Evolutionary conservation across 1,140 invertebrate species (phyloP).

Genomic region (Drosophila setifemur): DNA sequence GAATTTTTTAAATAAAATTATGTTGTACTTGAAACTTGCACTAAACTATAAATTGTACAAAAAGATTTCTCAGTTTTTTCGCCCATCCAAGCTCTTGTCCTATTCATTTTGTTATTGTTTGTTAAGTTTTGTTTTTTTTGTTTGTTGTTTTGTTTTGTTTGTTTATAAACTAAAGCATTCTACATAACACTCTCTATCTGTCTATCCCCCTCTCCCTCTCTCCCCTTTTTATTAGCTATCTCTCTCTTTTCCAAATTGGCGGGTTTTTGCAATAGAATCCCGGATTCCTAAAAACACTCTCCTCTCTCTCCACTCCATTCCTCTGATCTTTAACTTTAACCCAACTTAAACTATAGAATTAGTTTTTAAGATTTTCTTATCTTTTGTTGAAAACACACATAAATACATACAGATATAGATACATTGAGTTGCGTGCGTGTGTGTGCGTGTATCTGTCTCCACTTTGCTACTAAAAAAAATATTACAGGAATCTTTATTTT

Average conservation of each 20-base stretch:
- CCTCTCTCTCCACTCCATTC: background rate
- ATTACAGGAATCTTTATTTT: conserved; percentile 14
- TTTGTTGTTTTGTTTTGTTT: conserved; percentile 12
- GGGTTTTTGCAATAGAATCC: no score
- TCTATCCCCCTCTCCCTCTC: background rate
- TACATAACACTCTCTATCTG: conserved; percentile 18
- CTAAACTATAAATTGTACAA: conserved; percentile 64
- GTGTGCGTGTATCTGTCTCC: conserved; percentile 7
- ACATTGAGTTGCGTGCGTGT: conserved; percentile 22
- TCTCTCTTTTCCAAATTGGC: background rate
- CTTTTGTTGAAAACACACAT: conserved; percentile 18
- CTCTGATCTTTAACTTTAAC: background rate
- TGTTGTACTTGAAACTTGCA: conserved; percentile 57
- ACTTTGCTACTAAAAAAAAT: conserved; percentile 16
- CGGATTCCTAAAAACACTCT: conserved; percentile 1
- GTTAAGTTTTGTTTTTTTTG: conserved; percentile 16
- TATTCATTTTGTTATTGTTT: conserved; percentile 6
- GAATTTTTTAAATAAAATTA: conserved; percentile 42
- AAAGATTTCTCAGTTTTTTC: conserved; percentile 51
- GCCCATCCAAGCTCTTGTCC: no score
- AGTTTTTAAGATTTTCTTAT: conserved; percentile 6
- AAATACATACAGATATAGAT: conserved; percentile 13
- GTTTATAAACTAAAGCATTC: conserved; percentile 30
- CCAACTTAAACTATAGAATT: conserved; percentile 10
- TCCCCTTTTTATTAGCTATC: no score